Percentiles rank a stretch among this genome's conserved stretches.
Conservation (phyloP, 2,113 vertebrate genomes). For the Siphamia tubifer region DNA sequence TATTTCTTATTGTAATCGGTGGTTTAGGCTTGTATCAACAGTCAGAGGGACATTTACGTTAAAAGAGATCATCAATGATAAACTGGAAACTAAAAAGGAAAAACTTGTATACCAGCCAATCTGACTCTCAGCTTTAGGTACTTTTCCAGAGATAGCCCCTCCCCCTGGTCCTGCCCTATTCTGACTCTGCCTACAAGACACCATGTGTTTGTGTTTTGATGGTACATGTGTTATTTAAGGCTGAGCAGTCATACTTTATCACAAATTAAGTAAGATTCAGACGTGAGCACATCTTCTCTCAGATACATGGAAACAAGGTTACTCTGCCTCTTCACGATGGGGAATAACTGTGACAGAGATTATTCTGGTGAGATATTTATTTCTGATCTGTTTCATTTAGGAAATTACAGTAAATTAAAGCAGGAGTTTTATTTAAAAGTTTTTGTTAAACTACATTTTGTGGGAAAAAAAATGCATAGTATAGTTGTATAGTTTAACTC, state of each 20-base stretch:
- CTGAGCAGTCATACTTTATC: not conserved
- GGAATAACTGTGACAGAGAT: not conserved
- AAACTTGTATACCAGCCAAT: not conserved
- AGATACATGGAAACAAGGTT: not conserved
- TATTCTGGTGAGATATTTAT: slow-evolving; percentile 43
- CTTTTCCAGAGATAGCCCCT: slow-evolving; percentile 46
- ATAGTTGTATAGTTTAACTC: no score
- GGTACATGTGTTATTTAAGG: slow-evolving; percentile 17
- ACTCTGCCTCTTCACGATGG: not conserved
- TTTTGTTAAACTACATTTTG: no score
- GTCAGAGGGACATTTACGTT: no score
- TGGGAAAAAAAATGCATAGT: no score
- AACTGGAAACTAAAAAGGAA: not conserved
- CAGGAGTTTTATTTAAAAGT: not conserved
- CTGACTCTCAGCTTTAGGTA: not conserved
- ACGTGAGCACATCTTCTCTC: not conserved
- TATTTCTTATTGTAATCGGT: no score
- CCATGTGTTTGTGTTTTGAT: slow-evolving; percentile 29
- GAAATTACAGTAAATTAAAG: not conserved
- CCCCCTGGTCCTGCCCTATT: slow-evolving; percentile 14
- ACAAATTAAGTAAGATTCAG: not conserved
- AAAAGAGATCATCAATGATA: not conserved
- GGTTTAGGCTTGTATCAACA: no score
- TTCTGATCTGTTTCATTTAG: not conserved
- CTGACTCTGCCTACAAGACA: not conserved